Percentiles rank a stretch among this genome's conserved stretches.
These are phyloP conservation scores for Falco biarmicus DNA, from an alignment of 2,797 vertebrate species.

Conservation along the genomic window DNA sequence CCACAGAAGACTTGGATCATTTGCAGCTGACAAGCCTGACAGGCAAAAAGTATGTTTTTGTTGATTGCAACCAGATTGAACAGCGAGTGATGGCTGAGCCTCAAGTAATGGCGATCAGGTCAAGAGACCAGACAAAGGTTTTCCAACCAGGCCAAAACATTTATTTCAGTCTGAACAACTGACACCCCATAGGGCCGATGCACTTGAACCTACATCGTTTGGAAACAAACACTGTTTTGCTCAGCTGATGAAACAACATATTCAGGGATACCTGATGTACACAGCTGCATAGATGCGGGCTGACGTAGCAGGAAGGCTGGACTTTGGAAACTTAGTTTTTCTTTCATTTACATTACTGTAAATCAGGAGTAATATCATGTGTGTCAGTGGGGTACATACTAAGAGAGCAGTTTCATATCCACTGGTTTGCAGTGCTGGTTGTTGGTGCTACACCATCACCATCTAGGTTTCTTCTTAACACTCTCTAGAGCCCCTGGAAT, in stretches of 20 bases:
- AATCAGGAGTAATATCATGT: neutral
- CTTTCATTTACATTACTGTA: neutral
- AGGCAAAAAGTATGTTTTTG: slow-evolving; percentile 1
- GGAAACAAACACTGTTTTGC: neutral
- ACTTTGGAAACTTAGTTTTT: neutral
- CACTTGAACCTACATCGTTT: neutral
- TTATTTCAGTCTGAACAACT: neutral
- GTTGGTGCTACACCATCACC: neutral
- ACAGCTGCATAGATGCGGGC: neutral
- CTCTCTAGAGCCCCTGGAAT: neutral
- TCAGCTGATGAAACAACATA: neutral
- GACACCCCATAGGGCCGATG: accelerated
- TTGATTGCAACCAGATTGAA: neutral
- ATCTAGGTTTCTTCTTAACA: neutral
- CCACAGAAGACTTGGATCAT: slow-evolving; percentile 61
- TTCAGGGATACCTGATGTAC: neutral
- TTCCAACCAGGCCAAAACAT: neutral
- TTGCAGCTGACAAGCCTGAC: slow-evolving; percentile 63
- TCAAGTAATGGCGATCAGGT: neutral
- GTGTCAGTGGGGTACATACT: neutral
- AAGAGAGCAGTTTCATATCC: neutral
- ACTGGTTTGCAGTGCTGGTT: neutral
- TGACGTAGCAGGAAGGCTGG: neutral
- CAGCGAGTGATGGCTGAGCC: neutral
- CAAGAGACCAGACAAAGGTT: neutral